phyloP scores from a whole-genome alignment of 2,888 invertebrate genomes.

The Orgyia antiqua region DNA sequence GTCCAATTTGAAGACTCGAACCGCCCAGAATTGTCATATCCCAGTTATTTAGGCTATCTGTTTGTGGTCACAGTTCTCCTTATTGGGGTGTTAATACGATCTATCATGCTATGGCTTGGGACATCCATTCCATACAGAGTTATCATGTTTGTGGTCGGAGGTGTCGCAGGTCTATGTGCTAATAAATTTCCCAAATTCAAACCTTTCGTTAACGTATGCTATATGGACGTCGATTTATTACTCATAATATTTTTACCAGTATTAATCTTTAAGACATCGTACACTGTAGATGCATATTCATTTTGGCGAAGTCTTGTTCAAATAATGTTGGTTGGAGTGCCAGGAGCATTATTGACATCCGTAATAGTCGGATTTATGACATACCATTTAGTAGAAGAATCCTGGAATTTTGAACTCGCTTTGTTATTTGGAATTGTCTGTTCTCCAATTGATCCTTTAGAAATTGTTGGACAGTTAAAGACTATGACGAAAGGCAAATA shows the following conservation, averaged over 20 bases:
- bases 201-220: constrained; percentile 53
- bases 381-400: constrained; percentile 49
- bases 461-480: constrained; percentile 54
- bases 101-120: constrained; percentile 50
- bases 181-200: constrained; percentile 44
- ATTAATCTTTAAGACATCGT: constrained; percentile 59
- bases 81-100: constrained; percentile 50
- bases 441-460: constrained; percentile 62
- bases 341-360: constrained; percentile 52
- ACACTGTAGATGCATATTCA: constrained; percentile 58
- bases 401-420: constrained; percentile 54
- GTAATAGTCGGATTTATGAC: constrained; percentile 58
- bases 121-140: constrained; percentile 56
- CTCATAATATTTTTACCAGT: constrained; percentile 50
- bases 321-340: constrained; percentile 53
- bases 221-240: constrained; percentile 49
- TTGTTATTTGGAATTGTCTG: constrained; percentile 59
- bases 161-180: constrained; percentile 53
- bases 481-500: constrained; percentile 60
- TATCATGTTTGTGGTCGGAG: constrained; percentile 59
- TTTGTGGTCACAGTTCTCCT: constrained; percentile 53
- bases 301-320: constrained; percentile 62
- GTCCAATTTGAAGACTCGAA: background rate
- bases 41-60: constrained; percentile 43
- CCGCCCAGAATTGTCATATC: constrained; percentile 46